Evolutionary conservation across 2,888 invertebrate genomes (phyloP), one percentile per base, ranked within the genome.

Genomic region (Oscheius sp.): DNA sequence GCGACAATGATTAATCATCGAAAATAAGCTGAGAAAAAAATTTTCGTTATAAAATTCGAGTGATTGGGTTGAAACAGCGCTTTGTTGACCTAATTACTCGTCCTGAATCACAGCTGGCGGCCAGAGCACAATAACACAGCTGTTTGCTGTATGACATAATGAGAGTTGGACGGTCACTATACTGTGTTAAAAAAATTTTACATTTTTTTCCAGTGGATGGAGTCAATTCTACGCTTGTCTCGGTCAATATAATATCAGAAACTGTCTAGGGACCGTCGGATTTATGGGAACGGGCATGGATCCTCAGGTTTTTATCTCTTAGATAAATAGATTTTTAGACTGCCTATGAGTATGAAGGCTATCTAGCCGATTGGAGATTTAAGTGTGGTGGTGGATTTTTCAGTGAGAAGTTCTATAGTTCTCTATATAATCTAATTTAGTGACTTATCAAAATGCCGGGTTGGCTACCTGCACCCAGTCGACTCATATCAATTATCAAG

Each of bases 321-420:
- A 4, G 3, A 6, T 3, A 33, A 3, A n/a, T 5, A 36, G 2
- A 4, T 1, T 62, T 62, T 2, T 14, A 62, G 38, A 38, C 49
- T 28, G 74, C 74, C 24, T 74, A 74, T 44, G 59, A 65, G 5
- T 74, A 74, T 28, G 66, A 72, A 56, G 74, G 74, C 44, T 72
- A 71, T 66, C 20, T 74, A 3, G 74, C 76, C 17, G 72, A 68
- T 38, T 76, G 76, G 76, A 66, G 72, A 24, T 76, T 76, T 71
- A 76, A 74, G 59, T 76, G 76, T 30, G 76, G 76, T 57, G 76
- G 56, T 20, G 76, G 76, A 28, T 76, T 76, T 59, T 76, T 71
- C 69, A 68, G 75, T 75, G 32, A 65, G 67, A 57, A 26, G 14
- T 24, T 33, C 36, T 5, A 9, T 22, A 20, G 26, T 30, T n/a